Conservation (phyloP, 2,888 invertebrate genomes). For the Parnassius glacialis region DNA sequence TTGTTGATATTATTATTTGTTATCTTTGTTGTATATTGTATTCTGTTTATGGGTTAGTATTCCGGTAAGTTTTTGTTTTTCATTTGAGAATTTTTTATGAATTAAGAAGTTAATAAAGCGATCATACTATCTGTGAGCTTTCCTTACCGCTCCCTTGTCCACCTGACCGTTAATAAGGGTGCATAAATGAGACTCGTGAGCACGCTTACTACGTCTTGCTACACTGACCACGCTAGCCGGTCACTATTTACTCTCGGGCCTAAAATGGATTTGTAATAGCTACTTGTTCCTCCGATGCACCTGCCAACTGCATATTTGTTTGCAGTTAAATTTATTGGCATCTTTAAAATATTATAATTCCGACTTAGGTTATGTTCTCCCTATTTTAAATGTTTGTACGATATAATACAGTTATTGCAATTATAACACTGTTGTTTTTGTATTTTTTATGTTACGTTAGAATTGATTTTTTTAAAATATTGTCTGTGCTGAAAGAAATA, state of each 20-base stretch:
- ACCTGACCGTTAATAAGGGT: constrained; percentile 73
- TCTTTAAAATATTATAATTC: constrained; percentile 38
- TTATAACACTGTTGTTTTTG: too few species aligned
- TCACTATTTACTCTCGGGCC: constrained; percentile 69
- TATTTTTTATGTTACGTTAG: too few species aligned
- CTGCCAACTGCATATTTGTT: constrained; percentile 69
- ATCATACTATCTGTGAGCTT: not conserved
- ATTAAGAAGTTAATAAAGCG: not conserved
- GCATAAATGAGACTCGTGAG: constrained; percentile 69
- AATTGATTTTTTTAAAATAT: too few species aligned
- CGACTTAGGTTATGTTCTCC: constrained; percentile 37
- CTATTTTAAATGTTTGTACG: constrained; percentile 7
- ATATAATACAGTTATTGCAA: constrained; percentile 19
- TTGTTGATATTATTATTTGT: not conserved
- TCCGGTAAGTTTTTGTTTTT: not conserved
- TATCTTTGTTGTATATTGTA: too few species aligned
- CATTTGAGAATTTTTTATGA: not conserved
- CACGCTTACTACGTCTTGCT: constrained; percentile 58
- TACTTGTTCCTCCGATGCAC: constrained; percentile 74
- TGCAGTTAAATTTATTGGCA: constrained; percentile 58
- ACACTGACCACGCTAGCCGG: constrained; percentile 51
- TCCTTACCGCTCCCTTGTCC: constrained; percentile 37
- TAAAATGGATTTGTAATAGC: constrained; percentile 78
- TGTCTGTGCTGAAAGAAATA: too few species aligned
- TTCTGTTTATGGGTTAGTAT: not conserved